These are phyloP conservation scores for Sycophila texana DNA, from an alignment of 2,888 invertebrate genomes.

Conservation along the genomic window DNA sequence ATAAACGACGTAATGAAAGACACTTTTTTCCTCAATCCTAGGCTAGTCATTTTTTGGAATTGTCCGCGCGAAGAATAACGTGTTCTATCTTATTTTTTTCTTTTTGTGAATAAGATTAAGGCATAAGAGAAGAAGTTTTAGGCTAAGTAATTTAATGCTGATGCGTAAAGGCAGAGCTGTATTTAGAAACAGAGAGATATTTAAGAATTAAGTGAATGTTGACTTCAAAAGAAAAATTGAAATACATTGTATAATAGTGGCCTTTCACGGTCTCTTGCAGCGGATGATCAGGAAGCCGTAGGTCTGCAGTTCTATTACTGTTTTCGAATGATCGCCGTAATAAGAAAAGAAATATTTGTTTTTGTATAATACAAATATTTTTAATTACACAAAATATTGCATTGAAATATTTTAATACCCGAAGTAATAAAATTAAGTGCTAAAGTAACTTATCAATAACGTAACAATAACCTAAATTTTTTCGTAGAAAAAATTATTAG, in stretches of 20 bases:
- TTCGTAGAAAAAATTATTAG: too few relatives aligned
- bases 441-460: too few relatives aligned
- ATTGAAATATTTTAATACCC: too few relatives aligned
- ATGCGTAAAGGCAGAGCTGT: slow-evolving; percentile 1
- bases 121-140: neutral
- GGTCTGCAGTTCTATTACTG: slow-evolving; percentile 8
- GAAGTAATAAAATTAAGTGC: too few relatives aligned
- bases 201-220: slow-evolving; percentile 4
- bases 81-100: slow-evolving; percentile 17
- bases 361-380: neutral
- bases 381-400: too few relatives aligned
- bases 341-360: neutral
- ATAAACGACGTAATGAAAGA: slow-evolving; percentile 24
- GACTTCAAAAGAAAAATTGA: neutral
- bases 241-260: slow-evolving; percentile 48
- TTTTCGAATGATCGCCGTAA: neutral
- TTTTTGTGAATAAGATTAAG: slow-evolving; percentile 33
- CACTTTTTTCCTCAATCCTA: slow-evolving; percentile 46
- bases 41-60: slow-evolving; percentile 44
- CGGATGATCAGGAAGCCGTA: slow-evolving; percentile 18
- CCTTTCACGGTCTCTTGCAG: slow-evolving; percentile 48
- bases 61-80: slow-evolving; percentile 26
- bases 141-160: slow-evolving; percentile 5
- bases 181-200: slow-evolving; percentile 3
- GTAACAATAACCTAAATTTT: too few relatives aligned